Percentiles rank a stretch among this genome's conserved stretches.
phyloP scores from a whole-genome alignment of 2,888 invertebrate genomes.

The Caenorhabditis sp. region DNA sequence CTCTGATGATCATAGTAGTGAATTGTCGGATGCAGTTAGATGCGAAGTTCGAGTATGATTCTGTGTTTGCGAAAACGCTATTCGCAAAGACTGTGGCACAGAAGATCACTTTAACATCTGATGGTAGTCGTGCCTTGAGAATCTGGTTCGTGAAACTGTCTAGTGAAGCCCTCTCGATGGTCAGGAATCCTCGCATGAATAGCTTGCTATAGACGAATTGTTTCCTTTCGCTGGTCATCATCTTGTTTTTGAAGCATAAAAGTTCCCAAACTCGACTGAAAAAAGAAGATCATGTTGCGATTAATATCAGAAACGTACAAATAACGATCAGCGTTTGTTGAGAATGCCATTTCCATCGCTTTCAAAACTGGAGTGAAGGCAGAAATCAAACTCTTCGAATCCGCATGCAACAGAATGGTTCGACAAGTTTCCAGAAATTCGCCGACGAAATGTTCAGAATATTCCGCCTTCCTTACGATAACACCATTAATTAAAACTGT shows the following conservation, averaged over 20 bases:
- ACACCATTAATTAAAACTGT: slow-evolving; percentile 4
- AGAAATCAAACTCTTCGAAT: slow-evolving; percentile 10
- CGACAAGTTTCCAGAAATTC: slow-evolving; percentile 27
- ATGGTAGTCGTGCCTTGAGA: neutral
- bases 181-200: slow-evolving; percentile 5
- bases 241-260: slow-evolving; percentile 14
- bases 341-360: slow-evolving; percentile 10
- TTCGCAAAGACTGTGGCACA: slow-evolving; percentile 23
- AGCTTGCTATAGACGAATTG: slow-evolving; percentile 41
- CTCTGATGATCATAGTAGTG: neutral
- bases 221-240: slow-evolving; percentile 5
- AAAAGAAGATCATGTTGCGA: neutral
- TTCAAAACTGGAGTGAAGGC: slow-evolving; percentile 24
- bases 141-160: slow-evolving; percentile 6
- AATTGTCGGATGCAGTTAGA: slow-evolving; percentile 15
- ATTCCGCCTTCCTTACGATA: neutral
- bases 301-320: slow-evolving; percentile 17
- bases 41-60: neutral
- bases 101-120: neutral
- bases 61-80: neutral
- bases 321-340: neutral
- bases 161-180: neutral
- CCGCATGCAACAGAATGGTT: slow-evolving; percentile 26
- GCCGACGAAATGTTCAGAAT: neutral
- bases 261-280: slow-evolving; percentile 55